Evolutionary conservation across 1,140 invertebrate genomes (phyloP), one percentile per base, ranked within the genome.

Genomic region (Coboldia fuscipes): DNA sequence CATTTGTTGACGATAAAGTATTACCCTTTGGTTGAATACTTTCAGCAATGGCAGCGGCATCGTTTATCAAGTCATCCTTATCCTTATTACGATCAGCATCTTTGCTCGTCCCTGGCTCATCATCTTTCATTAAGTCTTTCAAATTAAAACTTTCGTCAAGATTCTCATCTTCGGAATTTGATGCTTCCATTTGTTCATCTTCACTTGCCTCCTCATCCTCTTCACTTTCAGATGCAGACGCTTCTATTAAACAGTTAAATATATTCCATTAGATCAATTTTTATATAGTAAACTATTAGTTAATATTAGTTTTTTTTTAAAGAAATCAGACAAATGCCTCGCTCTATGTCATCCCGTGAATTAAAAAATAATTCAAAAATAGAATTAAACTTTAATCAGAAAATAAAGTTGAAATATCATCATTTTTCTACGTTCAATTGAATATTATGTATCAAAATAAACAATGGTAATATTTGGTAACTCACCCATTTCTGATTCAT

Each of bases 21-120:
- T 90, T 93, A 49, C 96, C 94, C 57, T 90, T 97, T 1, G 94
- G 94, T 60, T 98, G 92, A 47, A 98, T 79, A 51, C 86, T 84
- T 56, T 94, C 83, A 30, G 93, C 93, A 37, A 93, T 68, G 35
- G 84, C 84, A 29, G 93, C 88, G 31, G 90, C 90, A 58, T 93
- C 84, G 47, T 80, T 77, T 44, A 80, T 75, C 59, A 63, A 58
- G 50, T 71, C 66, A 39, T 69, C 66, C 37, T 67, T 63, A 48
- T 58, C 58, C 39, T 47, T 37, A 33, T 26, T 13, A 23, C 22
- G 18, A 31, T 29, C 31, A 36, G 28, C 12, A 14, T 4, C 14
- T 27, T 27, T 27, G 14, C 14, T 12, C 22, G 12, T 23, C 22
- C 22, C 5, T 23, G 22, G 12, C 22, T 23, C 22, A 31, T 41